Evolutionary conservation across 2,888 invertebrate genomes (phyloP).

Genomic region (Amphipoea oculea): DNA sequence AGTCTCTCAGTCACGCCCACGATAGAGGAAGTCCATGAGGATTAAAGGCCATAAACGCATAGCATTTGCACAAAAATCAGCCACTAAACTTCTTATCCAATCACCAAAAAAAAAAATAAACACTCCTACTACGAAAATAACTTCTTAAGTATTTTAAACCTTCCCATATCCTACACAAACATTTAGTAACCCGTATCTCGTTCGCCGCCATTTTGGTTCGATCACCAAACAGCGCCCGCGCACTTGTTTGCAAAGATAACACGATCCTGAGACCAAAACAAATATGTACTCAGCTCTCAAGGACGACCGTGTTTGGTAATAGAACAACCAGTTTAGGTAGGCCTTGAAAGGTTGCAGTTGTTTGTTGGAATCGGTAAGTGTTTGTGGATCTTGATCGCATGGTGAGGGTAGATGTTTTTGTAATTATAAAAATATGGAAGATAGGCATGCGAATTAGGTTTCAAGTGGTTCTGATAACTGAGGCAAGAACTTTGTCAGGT

Average conservation of each 20-base stretch:
- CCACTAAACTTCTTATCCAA: conserved; percentile 23
- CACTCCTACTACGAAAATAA: conserved; percentile 46
- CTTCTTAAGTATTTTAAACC: conserved; percentile 40
- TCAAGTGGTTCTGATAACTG: background rate
- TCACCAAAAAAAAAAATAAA: conserved; percentile 35
- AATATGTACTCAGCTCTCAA: conserved; percentile 86
- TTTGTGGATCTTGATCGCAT: conserved; percentile 1
- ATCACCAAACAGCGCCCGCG: conserved; percentile 72
- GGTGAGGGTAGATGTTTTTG: conserved; percentile 13
- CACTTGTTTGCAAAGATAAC: conserved; percentile 87
- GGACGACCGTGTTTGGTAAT: conserved; percentile 74
- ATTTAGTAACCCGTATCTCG: conserved; percentile 56
- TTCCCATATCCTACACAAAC: conserved; percentile 64
- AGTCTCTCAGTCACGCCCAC: too few species aligned
- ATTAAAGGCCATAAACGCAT: background rate
- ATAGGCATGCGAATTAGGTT: conserved; percentile 34
- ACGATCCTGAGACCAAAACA: conserved; percentile 83
- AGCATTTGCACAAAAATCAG: conserved; percentile 5
- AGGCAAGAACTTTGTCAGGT: background rate
- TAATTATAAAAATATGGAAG: conserved; percentile 39
- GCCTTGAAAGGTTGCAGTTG: background rate
- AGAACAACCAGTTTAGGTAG: conserved; percentile 45
- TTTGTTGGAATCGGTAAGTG: background rate
- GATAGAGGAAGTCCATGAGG: too few species aligned
- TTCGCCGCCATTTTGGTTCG: conserved; percentile 62